Evolutionary conservation across 2,113 vertebrate species (phyloP).

Genomic region (Romanogobio albipinnatus): DNA sequence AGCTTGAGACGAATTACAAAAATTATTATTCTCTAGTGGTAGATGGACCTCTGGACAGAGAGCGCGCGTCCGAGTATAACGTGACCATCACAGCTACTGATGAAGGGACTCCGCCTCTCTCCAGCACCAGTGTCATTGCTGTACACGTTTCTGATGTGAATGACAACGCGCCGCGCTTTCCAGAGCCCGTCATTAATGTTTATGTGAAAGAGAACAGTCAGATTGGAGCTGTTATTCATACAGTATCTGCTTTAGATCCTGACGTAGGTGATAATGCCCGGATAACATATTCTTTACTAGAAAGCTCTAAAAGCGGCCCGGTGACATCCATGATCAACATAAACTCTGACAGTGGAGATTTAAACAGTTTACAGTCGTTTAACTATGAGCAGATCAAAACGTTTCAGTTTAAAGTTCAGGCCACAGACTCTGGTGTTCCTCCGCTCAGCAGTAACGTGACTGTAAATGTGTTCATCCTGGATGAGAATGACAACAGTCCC

Average conservation of each 20-base stretch:
- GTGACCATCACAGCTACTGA: background rate
- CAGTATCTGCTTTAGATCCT: background rate
- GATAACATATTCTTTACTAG: conserved; percentile 1
- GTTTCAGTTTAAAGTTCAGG: background rate
- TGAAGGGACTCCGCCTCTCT: background rate
- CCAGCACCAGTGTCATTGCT: background rate
- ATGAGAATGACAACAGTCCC: background rate
- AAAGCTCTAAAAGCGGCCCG: background rate
- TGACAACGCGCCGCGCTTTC: background rate
- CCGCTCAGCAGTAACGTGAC: conserved; percentile 7
- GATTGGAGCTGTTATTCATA: background rate
- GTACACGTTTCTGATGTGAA: background rate
- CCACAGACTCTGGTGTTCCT: conserved; percentile 17
- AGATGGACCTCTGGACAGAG: background rate
- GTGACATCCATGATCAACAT: background rate
- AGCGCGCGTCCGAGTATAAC: background rate
- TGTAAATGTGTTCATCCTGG: conserved; percentile 3
- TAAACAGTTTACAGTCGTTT: background rate
- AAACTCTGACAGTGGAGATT: conserved; percentile 1
- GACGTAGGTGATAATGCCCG: background rate
- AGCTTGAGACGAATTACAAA: background rate
- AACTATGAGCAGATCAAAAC: background rate
- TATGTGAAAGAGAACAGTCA: conserved; percentile 3
- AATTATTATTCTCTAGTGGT: background rate
- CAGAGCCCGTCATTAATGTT: conserved; percentile 9